Evolutionary conservation across 2,113 vertebrate species (phyloP).

Genomic region (Platycercus adscitus): DNA sequence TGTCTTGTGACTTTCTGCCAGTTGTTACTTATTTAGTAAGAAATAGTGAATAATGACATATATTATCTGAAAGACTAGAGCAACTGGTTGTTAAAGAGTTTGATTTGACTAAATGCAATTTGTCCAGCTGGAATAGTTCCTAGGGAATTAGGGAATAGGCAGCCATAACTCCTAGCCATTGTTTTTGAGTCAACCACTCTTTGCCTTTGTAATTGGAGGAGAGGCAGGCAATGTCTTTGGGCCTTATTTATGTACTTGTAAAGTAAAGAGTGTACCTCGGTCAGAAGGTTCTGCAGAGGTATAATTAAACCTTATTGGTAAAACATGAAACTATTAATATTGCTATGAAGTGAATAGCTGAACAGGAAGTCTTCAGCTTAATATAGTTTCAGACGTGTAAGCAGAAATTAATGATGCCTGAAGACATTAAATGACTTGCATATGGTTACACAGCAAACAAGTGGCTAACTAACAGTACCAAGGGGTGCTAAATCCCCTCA

Average conservation of each 20-base stretch:
- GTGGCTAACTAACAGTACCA: not conserved
- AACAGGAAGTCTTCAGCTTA: not conserved
- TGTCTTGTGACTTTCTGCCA: slow-evolving; percentile 4
- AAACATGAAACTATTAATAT: slow-evolving; percentile 15
- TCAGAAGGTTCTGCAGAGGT: not conserved
- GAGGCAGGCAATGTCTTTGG: not conserved
- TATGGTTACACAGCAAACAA: slow-evolving; percentile 1
- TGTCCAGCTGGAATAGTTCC: not conserved
- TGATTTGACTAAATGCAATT: not conserved
- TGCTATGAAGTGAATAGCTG: not conserved
- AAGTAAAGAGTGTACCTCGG: not conserved
- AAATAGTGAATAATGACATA: not conserved
- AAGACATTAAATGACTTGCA: not conserved
- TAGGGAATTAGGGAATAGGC: not conserved
- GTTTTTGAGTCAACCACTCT: not conserved
- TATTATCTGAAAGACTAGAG: not conserved
- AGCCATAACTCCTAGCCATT: not conserved
- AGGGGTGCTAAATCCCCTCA: not conserved
- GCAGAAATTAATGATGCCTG: slow-evolving; percentile 24
- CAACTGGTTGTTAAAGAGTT: not conserved
- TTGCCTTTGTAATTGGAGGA: not conserved
- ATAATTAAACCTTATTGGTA: slow-evolving; percentile 1
- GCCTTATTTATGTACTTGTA: not conserved
- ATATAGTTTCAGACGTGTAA: not conserved
- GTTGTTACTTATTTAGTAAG: slow-evolving; percentile 3